Base-by-base conservation (phyloP, 2,113 vertebrate genomes). In the Meles meles region DNA sequence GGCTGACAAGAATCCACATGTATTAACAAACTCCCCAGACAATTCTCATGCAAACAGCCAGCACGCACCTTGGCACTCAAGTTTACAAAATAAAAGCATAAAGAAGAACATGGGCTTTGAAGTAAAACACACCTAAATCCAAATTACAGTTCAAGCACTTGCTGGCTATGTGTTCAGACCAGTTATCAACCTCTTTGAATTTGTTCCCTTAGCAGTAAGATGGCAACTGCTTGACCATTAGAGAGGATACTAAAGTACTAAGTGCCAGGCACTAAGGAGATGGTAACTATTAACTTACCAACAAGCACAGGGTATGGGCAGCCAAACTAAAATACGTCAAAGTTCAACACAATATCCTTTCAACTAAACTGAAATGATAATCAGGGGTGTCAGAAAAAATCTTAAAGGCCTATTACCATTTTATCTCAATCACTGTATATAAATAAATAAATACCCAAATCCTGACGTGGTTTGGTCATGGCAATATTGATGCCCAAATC, bases 311-410 rank as follows among this genome's bases (percentile, higher is more conserved):
- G 92, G n/a, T 11, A 18, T 67, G 29, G 4, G 88, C 59, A 42
- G 71, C 34, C 67, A 89, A 90, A 76, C 34, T 88, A 94, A 65
- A 25, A 23, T 34, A 80, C 17, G 39, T 76, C 47, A n/a, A 76
- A 37, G 88, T 93, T 72, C 18, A 90, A 42, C 39, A 80, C 7
- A 57, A 18, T 31, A 82, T 34, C 61, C 59, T 87, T 52, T 85
- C 42, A 90, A 92, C 25, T 61, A 96, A 92, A 85, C 34, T 74
- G 96, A 88, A 95, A 91, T 85, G 49, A 71, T 49, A 85, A 88
- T 34, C 57, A 63, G 18, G 39, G 74, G 17, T 31, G 34, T 80
- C 3, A 88, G 37, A 93, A 34, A 61, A 17, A 87, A 21, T 29
- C 57, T 18, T 7, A 6, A 72, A 83, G 34, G 37, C 2, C 81